These are phyloP conservation scores for Poeciliopsis turneri DNA, from an alignment of 2,797 vertebrate species.

Conservation along the genomic window DNA sequence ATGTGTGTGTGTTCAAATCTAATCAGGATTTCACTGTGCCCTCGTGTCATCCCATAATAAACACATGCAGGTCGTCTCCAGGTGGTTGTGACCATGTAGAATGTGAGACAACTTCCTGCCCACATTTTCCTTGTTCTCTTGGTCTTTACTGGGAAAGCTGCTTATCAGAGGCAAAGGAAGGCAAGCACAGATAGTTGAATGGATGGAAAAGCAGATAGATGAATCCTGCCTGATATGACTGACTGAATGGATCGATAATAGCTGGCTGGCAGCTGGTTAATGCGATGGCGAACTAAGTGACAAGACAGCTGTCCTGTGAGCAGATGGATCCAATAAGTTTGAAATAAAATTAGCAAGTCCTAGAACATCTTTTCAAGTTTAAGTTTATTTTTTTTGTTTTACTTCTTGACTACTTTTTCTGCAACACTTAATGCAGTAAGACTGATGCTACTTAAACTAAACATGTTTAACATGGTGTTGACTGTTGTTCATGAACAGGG, in stretches of 20 bases:
- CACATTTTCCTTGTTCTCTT: constrained; percentile 55
- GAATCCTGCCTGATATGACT: constrained; percentile 75
- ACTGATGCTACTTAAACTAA: not conserved
- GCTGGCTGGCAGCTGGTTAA: constrained; percentile 49
- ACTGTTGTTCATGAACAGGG: not conserved
- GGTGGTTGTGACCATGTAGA: constrained; percentile 62
- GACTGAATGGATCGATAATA: constrained; percentile 64
- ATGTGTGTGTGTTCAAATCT: constrained; percentile 62
- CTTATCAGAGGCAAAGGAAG: constrained; percentile 72
- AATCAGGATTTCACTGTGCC: constrained; percentile 56
- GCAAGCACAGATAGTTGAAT: constrained; percentile 64
- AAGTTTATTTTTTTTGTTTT: not conserved
- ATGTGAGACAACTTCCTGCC: constrained; percentile 54
- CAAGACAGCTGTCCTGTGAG: constrained; percentile 32
- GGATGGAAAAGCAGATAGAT: constrained; percentile 71
- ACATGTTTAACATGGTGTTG: not conserved
- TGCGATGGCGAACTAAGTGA: constrained; percentile 41
- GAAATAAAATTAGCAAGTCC: constrained; percentile 15
- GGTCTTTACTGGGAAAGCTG: constrained; percentile 73
- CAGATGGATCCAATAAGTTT: constrained; percentile 20
- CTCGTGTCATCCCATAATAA: constrained; percentile 72
- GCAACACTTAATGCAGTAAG: not conserved
- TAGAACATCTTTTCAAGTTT: not conserved
- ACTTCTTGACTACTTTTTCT: not conserved
- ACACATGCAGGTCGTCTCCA: constrained; percentile 68